These are phyloP conservation scores for Etheostoma perlongum DNA, from an alignment of 2,797 vertebrate genomes.

Conservation along the genomic window DNA sequence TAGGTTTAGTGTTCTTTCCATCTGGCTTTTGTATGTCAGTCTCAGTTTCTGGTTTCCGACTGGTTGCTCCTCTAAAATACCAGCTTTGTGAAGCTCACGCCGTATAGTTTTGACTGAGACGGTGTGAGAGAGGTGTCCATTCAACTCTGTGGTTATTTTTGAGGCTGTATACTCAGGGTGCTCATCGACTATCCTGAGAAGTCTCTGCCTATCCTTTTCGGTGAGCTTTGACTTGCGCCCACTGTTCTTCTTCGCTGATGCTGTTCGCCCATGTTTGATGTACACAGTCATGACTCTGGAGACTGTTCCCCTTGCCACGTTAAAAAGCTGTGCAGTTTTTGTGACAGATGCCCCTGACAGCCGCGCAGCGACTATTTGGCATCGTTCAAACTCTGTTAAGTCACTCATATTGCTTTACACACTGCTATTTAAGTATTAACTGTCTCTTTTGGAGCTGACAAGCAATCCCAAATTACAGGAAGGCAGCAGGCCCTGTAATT, in stretches of 20 bases:
- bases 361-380: conserved; percentile 48
- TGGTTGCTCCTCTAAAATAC: conserved; percentile 32
- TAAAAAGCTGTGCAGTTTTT: conserved; percentile 58
- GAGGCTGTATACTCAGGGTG: conserved; percentile 50
- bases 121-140: conserved; percentile 19
- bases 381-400: conserved; percentile 58
- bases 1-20: background rate
- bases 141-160: conserved; percentile 56
- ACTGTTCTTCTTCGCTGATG: conserved; percentile 58
- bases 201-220: conserved; percentile 41
- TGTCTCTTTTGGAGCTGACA: background rate
- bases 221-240: conserved; percentile 59
- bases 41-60: conserved; percentile 14
- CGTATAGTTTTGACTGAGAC: conserved; percentile 53
- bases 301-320: conserved; percentile 51
- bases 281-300: conserved; percentile 59
- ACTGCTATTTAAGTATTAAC: background rate
- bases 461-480: background rate
- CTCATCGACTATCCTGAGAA: conserved; percentile 47
- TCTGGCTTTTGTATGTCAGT: background rate
- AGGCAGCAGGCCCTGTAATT: background rate
- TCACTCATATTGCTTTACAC: conserved; percentile 48
- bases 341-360: conserved; percentile 53
- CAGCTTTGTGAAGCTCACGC: conserved; percentile 56
- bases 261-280: conserved; percentile 49